Base-by-base conservation (phyloP, 2,797 vertebrate species). In the Ispidina lecontei region DNA sequence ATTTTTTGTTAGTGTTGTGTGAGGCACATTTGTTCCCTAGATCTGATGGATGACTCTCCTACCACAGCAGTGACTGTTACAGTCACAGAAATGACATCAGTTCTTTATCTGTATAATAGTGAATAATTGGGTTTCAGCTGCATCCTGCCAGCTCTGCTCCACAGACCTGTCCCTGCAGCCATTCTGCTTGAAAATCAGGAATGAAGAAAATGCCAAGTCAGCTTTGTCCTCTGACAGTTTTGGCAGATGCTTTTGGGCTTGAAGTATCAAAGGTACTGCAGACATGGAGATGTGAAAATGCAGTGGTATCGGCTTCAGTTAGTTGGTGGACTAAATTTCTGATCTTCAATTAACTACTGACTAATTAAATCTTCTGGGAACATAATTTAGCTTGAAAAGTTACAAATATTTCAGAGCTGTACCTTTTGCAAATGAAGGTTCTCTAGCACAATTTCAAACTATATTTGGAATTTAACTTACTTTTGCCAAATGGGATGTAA, bases 401-500 rank as follows among this genome's bases (percentile, higher is more conserved):
- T 60, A n/a, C 39, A 62, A 5, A 51, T 80, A 16, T 47, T n/a
- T 14, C 17, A 13, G 13, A 81, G 33, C 35, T 84, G 31, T 33
- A 84, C 86, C 52, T 85, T 67, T 41, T 20, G 14, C 33, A 75
- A 77, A 51, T 65, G 33, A 37, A 76, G 20, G 26, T 51, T 75
- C 5, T 70, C 35, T 44, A 76, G 52, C n/a, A 35, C 8, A 3
- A 43, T 67, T 89, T 59, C 71, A 52, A 73, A 71, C 9, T 44
- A 39, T 17, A 58, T 75, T 84, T 51, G 56, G 35, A 33, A n/a
- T 94, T 79, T 43, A 33, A 25, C 29, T 73, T 78, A 5, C 7
- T 19, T 60, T 87, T 89, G 55, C 83, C 78, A 79, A 55, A 60
- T 63, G 68, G 75, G 60, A 68, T 84, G 41, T 88, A 93, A 78